These are phyloP conservation scores for Rhorus exstirpatorius DNA, from an alignment of 2,888 invertebrate genomes.

Conservation along the genomic window DNA sequence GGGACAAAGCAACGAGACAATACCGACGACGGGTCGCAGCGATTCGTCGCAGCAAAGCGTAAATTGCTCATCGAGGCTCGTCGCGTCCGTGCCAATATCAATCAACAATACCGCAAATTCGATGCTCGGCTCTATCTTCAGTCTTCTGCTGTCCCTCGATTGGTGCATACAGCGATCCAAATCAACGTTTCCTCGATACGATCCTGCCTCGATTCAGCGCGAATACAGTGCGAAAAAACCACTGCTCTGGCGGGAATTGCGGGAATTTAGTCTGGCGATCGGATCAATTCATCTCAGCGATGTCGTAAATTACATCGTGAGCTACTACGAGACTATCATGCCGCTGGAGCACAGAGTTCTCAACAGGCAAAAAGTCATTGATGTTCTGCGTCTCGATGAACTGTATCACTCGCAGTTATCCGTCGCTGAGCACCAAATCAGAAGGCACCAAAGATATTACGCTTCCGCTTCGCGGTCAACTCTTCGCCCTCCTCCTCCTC, in stretches of 20 bases:
- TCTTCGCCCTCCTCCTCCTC: too few relatives aligned
- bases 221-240: not conserved
- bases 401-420: not conserved
- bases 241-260: not conserved
- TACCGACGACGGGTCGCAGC: not conserved
- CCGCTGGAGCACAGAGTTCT: not conserved
- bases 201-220: not conserved
- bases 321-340: not conserved
- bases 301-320: not conserved
- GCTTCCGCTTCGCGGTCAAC: too few relatives aligned
- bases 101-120: not conserved
- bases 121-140: not conserved
- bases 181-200: not conserved
- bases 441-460: too few relatives aligned
- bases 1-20: too few relatives aligned
- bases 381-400: not conserved
- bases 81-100: not conserved
- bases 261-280: not conserved
- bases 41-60: not conserved
- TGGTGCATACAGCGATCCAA: not conserved
- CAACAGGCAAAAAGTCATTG: not conserved
- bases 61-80: too few relatives aligned
- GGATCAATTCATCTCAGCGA: not conserved
- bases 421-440: not conserved
- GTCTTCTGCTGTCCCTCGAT: not conserved